A percentile compares a stretch with the other conserved stretches of the same genome.
phyloP scores from a whole-genome alignment of 2,113 vertebrate genomes.

The Columba livia region DNA sequence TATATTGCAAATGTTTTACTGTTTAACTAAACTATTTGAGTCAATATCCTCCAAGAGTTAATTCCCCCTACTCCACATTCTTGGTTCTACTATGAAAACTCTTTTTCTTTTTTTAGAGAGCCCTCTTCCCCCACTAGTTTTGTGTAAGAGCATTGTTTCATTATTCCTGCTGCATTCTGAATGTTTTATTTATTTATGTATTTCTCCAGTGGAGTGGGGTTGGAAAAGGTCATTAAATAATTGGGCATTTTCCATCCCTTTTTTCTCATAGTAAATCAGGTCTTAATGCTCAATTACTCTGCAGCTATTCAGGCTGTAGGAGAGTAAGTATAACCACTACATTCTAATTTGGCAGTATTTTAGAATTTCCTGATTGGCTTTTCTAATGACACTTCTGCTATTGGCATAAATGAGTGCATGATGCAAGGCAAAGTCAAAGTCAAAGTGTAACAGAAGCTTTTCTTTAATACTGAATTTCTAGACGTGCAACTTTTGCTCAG shows the following conservation, averaged over 20 bases:
- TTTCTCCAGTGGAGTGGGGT: background rate
- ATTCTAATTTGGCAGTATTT: constrained; percentile 6
- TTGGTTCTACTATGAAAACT: background rate
- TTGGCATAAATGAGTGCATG: background rate
- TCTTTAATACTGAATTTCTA: background rate
- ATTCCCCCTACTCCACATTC: background rate
- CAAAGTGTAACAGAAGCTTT: background rate
- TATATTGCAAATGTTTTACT: background rate
- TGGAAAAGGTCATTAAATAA: constrained; percentile 52
- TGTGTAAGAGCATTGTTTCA: background rate
- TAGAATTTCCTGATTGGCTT: background rate
- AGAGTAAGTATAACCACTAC: background rate
- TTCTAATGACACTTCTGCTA: background rate
- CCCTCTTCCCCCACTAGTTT: background rate
- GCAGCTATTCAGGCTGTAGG: background rate
- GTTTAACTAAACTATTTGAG: background rate
- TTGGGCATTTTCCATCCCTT: constrained; percentile 21
- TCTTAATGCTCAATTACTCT: constrained; percentile 41
- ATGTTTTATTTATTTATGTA: constrained; percentile 42
- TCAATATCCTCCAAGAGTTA: background rate
- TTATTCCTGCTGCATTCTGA: constrained; percentile 5
- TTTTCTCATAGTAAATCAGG: constrained; percentile 39
- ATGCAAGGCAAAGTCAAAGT: background rate
- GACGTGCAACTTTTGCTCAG: background rate
- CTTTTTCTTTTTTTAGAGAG: background rate